Conservation (phyloP, 2,888 invertebrate genomes). For the Eueremaeus valkanovi region DNA sequence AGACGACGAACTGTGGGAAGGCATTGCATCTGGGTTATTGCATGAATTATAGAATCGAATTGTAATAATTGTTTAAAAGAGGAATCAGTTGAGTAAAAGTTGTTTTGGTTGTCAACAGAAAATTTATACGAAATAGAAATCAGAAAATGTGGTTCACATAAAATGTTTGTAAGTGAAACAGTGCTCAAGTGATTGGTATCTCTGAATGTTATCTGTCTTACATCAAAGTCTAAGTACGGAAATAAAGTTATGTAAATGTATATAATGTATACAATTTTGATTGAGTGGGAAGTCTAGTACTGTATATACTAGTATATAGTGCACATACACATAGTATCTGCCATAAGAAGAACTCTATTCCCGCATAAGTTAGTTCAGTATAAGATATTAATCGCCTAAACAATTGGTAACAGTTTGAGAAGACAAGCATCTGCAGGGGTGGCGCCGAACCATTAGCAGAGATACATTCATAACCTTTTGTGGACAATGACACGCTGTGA, state of each 20-base stretch:
- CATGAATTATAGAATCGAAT: not conserved
- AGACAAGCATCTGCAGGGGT: too few species aligned
- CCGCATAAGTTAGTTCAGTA: too few species aligned
- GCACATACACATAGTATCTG: too few species aligned
- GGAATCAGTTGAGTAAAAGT: not conserved
- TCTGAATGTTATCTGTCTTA: slow-evolving; percentile 19
- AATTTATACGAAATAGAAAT: not conserved
- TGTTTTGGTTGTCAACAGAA: slow-evolving; percentile 10
- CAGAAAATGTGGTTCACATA: slow-evolving; percentile 8
- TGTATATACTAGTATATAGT: not conserved
- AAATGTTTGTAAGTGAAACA: too few species aligned
- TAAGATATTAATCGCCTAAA: too few species aligned
- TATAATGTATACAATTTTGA: slow-evolving; percentile 23
- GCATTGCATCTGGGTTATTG: not conserved
- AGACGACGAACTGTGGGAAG: not conserved
- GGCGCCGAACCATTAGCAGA: too few species aligned
- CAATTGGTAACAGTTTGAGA: too few species aligned
- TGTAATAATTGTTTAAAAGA: slow-evolving; percentile 5
- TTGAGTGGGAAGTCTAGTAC: slow-evolving; percentile 10
- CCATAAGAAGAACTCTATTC: too few species aligned
- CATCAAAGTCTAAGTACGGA: slow-evolving; percentile 18
- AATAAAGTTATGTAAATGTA: slow-evolving; percentile 7
- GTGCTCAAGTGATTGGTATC: slow-evolving; percentile 14
- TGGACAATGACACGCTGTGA: too few species aligned
- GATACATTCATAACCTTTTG: too few species aligned